Conservation (phyloP, 2,797 vertebrate species). For the Tolypeutes matacus region DNA sequence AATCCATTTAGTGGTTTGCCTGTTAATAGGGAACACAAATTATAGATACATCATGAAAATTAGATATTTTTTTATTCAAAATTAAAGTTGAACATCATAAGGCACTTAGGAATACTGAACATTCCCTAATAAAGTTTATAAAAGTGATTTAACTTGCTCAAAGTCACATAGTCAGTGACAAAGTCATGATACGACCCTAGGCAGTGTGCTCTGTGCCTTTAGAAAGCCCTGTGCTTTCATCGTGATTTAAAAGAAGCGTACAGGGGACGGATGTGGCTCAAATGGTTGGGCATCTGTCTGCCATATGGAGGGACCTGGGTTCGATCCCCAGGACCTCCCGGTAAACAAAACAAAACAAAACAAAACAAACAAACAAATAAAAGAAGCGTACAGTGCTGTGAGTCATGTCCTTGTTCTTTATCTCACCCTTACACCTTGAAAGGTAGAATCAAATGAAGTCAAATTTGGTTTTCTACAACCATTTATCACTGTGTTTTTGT, state of each 20-base stretch:
- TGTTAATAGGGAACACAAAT: neutral
- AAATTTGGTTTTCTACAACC: conserved; percentile 10
- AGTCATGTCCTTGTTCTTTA: neutral
- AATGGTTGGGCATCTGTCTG: too few relatives aligned
- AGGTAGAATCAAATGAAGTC: neutral
- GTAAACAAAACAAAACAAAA: too few relatives aligned
- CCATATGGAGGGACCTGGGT: too few relatives aligned
- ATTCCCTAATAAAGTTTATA: neutral
- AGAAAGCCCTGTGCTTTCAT: neutral
- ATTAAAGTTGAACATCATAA: neutral
- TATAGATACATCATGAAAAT: conserved; percentile 5
- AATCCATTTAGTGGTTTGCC: conserved; percentile 26
- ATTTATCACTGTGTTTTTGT: neutral
- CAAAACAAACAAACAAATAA: too few relatives aligned
- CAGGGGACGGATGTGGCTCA: too few relatives aligned
- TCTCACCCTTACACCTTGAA: neutral
- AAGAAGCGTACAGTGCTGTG: neutral
- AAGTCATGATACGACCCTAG: neutral
- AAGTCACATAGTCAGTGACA: neutral
- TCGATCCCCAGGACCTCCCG: too few relatives aligned
- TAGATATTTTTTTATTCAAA: conserved; percentile 7
- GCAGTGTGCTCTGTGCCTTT: neutral
- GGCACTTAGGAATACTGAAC: neutral
- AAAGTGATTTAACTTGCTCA: neutral
- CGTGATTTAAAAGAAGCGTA: neutral